Evolutionary conservation across 2,113 vertebrate genomes (phyloP).

Genomic region (Lucifuga dentata): DNA sequence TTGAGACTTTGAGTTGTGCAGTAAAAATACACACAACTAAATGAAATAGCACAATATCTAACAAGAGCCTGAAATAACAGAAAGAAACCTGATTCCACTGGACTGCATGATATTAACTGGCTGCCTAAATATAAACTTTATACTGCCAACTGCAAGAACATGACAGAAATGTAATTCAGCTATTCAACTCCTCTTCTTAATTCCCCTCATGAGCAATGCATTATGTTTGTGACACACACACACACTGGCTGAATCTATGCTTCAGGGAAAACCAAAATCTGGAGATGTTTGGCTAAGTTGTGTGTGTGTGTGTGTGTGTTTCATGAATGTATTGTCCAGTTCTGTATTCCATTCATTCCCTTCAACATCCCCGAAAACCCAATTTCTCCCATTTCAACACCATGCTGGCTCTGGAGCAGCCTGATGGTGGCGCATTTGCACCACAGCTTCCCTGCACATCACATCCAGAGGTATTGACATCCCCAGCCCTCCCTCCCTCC

Average conservation of each 20-base stretch:
- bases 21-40: too few species aligned
- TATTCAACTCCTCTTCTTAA: too few species aligned
- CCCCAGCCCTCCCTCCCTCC: conserved; percentile 63
- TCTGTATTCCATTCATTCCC: conserved; percentile 33
- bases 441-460: conserved; percentile 58
- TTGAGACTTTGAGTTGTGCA: not conserved
- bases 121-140: too few species aligned
- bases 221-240: conserved; percentile 55
- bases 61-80: too few species aligned
- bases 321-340: conserved; percentile 64
- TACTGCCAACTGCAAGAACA: too few species aligned
- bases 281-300: not conserved
- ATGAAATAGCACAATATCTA: too few species aligned
- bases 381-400: not conserved
- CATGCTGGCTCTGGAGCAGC: conserved; percentile 28
- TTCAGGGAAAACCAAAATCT: conserved; percentile 17
- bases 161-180: too few species aligned
- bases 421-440: conserved; percentile 66
- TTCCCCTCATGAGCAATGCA: conserved; percentile 37
- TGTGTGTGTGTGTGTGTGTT: not conserved
- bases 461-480: conserved; percentile 85
- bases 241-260: conserved; percentile 27
- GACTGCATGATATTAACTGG: too few species aligned
- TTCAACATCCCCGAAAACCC: not conserved
- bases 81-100: too few species aligned